Conservation (phyloP, 2,797 vertebrate genomes). For the Coendou prehensilis region DNA sequence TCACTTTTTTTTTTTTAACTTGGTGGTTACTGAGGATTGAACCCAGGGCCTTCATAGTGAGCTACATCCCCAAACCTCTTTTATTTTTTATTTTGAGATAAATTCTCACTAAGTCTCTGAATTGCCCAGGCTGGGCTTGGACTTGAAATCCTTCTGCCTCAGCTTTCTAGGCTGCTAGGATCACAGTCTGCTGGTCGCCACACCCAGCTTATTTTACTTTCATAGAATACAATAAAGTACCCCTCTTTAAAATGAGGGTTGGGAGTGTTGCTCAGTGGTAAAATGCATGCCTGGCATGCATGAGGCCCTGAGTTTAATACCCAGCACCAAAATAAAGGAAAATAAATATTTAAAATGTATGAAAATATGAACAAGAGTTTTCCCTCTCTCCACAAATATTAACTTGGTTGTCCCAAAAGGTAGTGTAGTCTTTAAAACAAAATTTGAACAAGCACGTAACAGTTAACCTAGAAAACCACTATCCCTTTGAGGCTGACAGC, state of each 20-base stretch:
- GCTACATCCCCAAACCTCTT: background rate
- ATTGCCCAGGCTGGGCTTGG: background rate
- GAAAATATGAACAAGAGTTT: conserved; percentile 26
- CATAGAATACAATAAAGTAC: conserved; percentile 26
- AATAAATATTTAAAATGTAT: conserved; percentile 28
- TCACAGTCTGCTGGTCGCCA: background rate
- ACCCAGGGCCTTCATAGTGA: background rate
- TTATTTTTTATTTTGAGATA: background rate
- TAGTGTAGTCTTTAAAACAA: background rate
- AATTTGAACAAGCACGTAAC: background rate
- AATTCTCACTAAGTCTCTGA: background rate
- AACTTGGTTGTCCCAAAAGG: conserved; percentile 40
- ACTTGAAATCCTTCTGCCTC: background rate
- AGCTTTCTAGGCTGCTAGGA: background rate
- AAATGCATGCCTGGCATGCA: background rate
- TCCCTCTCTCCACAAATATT: background rate
- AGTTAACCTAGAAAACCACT: background rate
- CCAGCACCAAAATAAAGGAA: background rate
- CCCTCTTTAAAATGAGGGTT: background rate
- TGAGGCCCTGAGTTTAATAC: background rate
- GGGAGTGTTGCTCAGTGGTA: background rate
- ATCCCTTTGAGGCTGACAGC: conserved; percentile 25
- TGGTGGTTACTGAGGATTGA: background rate
- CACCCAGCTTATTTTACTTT: conserved; percentile 7
- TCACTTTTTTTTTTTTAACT: background rate